Evolutionary conservation across 2,797 vertebrate genomes (phyloP), one percentile per base, ranked within the genome.

Genomic region (Siniperca undulata): DNA sequence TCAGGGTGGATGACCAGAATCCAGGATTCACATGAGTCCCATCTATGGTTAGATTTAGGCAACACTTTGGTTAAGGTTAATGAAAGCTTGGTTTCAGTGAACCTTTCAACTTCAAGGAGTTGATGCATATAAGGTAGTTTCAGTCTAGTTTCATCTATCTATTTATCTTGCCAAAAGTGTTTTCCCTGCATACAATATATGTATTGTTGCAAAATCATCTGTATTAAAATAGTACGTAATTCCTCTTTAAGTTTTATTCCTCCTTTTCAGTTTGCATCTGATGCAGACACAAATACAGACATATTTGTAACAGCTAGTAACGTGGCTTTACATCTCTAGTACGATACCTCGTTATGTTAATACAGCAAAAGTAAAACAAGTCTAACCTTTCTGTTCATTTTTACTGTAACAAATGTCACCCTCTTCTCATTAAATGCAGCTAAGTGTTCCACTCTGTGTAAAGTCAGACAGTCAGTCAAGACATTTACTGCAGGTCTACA

Each of bases 401-500:
- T 67, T 58, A 22, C 16, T 55, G 60, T 46, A 61, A 71, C 16
- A 61, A 59, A 80, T 40, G 19, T 19, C 24, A 30, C 19, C 38
- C 1, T n/a, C 24, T 59, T 46, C 11, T 14, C 46, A 66, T 81
- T 42, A 40, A 42, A 76, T 64, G 1, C 6, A 58, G 46, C 42
- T 30, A 59, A 55, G n/a, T 69, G 46, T 38, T 61, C n/a, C 55
- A n/a, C 13, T 64, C 68, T 9, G 17, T 56, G 27, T 55, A 5
- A 67, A 50, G 69, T 24, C 4, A n/a, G n/a, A n/a, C n/a, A n/a
- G n/a, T n/a, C 22, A 70, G 66, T 55, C 34, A 48, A 42, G 64
- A 70, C 74, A 66, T 74, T 60, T 30, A 70, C 14, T 4, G 42
- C 59, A 50, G 38, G 38, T 73, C 19, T 34, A 24, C 19, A 19